Evolutionary conservation across 2,888 invertebrate species (phyloP), one percentile per base, ranked within the genome.

Genomic region (Coleophora deauratella): DNA sequence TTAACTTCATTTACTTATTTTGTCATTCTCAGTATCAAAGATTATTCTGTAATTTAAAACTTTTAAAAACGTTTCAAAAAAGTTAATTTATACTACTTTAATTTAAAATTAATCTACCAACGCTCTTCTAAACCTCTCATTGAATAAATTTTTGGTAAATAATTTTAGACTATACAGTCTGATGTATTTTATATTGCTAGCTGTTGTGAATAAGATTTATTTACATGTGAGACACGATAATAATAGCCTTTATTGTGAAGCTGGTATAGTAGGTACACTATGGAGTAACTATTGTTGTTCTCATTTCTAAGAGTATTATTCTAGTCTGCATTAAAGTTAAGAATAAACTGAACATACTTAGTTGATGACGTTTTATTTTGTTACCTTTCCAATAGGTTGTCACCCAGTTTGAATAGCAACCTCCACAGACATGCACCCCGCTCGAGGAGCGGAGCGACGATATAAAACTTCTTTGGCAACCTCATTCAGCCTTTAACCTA

Each of bases 231-330:
- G 71, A 77, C 72, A 81, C 81, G 80, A 82, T 82, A 78, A 81
- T 81, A 80, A 75, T 79, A 81, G 79, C 80, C 66, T 81, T 78
- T 81, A 80, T 80, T 73, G 72, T 80, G 78, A 72, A 74, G 78
- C 81, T 80, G 80, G 76, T 76, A 74, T 74, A 66, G 79, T 81
- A 82, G 82, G 72, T 77, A 84, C 82, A 82, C 80, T 79, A 71
- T 79, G 80, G 82, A 80, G 80, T 80, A 81, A 81, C 77, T 81
- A 81, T 81, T 81, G 84, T 84, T 85, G 84, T 84, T 85, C 80
- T 82, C 78, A 84, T 84, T 85, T 84, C 80, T 81, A 85, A 84
- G 85, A 85, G 85, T 85, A 85, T 85, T 85, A 85, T 85, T 84
- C 85, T 85, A 85, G 85, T 85, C 85, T 82, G 85, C 84, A 84